Percentiles rank a stretch among this genome's conserved stretches.
Conservation (phyloP, 2,797 vertebrate species). For the Pseudomugil tenellus region DNA sequence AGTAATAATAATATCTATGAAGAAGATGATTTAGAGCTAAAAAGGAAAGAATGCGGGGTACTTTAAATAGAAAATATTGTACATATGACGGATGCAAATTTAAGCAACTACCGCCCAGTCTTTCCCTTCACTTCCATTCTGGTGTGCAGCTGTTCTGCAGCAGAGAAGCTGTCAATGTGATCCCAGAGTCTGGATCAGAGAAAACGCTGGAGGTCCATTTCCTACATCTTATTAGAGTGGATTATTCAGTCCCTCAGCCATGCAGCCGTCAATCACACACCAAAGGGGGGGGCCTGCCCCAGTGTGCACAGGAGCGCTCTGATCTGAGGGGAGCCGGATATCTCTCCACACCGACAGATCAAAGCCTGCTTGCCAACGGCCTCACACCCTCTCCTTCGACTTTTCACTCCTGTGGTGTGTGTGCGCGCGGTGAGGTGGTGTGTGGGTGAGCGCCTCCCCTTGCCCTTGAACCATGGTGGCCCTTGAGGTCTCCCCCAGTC, state of each 20-base stretch:
- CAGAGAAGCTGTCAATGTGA: conserved; percentile 67
- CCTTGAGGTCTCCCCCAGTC: conserved; percentile 71
- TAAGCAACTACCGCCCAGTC: neutral
- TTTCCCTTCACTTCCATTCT: conserved; percentile 42
- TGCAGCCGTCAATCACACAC: conserved; percentile 81
- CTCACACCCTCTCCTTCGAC: conserved; percentile 80
- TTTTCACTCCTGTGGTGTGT: conserved; percentile 69
- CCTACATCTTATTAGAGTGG: conserved; percentile 83
- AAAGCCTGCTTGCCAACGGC: conserved; percentile 77
- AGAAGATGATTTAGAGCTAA: neutral
- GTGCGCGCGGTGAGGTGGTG: conserved; percentile 46
- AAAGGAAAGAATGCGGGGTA: neutral
- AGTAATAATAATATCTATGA: neutral
- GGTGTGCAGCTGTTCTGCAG: conserved; percentile 64
- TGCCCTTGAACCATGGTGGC: conserved; percentile 80
- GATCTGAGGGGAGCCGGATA: conserved; percentile 78
- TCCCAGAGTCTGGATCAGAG: conserved; percentile 67
- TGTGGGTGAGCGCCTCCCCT: conserved; percentile 54
- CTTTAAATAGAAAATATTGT: neutral
- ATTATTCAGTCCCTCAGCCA: conserved; percentile 80
- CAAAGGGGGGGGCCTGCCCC: conserved; percentile 71
- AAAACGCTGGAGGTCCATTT: conserved; percentile 75
- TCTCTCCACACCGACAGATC: conserved; percentile 81
- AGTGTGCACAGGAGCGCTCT: conserved; percentile 70
- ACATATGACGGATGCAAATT: neutral